Evolutionary conservation across 2,113 vertebrate genomes (phyloP), one percentile per base, ranked within the genome.

Genomic region (Petromus typicus): DNA sequence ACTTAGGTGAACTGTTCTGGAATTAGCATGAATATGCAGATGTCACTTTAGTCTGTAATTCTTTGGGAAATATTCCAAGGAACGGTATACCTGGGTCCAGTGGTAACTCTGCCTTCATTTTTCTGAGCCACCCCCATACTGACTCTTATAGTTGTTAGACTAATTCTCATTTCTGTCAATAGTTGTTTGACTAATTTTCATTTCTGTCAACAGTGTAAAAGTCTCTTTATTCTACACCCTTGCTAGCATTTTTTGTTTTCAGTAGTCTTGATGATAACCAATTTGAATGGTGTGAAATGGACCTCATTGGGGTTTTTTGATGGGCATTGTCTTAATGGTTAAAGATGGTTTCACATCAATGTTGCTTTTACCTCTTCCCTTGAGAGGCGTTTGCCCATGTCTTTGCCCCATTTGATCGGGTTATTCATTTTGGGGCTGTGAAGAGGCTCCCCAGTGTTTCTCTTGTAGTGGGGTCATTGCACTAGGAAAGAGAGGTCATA

Each of bases 381-480:
- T 78, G 75, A 18, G 45, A 51, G 17, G 17, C 6, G 48, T 51
- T 30, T 34, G 8, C 34, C 34, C 16, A 54, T 27, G 45, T 78
- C 30, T 17, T 34, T 22, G 25, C 3, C 48, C 32, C 30, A 54
- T 54, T 54, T 34, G 17, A 76, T 30, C 18, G 17, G 17, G 32
- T 22, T 4, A 11, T 54, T 34, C 32, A 17, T 20, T 34, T 51
- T 78, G 30, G 17, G 27, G 32, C 27, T 34, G 45, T 54, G 51
- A 51, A 78, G n/a, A 48, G 32, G 9, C 64, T 9, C 54, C 14
- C 30, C 66, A 6, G 2, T 4, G 25, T 25, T 3, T 48, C 43
- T 0, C 18, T 22, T 18, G 5, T 10, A 2, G 2, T 16, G 7
- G 17, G 57, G 14, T 0, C 5, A 63, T 3, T 51, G 13, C 27